phyloP scores from a whole-genome alignment of 2,888 invertebrate genomes.

The Nudaria mundana region DNA sequence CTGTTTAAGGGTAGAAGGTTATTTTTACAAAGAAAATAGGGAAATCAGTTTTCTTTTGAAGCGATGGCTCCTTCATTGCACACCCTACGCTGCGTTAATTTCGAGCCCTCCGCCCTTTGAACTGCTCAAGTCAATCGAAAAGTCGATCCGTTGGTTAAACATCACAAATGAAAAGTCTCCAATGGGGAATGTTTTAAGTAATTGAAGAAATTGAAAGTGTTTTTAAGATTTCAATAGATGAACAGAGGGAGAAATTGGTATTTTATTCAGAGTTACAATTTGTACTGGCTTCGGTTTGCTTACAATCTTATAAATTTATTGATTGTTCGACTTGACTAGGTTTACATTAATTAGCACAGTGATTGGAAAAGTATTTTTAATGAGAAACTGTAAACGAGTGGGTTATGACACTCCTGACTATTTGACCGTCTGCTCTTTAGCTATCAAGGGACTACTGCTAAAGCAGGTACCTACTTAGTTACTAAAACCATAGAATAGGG shows the following conservation, averaged over 20 bases:
- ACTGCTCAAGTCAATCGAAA: conserved; percentile 77
- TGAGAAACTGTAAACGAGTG: too few relatives aligned
- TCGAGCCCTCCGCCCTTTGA: conserved; percentile 69
- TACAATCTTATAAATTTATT: conserved; percentile 40
- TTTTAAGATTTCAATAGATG: conserved; percentile 58
- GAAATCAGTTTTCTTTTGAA: conserved; percentile 72
- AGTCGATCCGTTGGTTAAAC: conserved; percentile 78
- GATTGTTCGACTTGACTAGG: conserved; percentile 28
- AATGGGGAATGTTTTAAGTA: conserved; percentile 73
- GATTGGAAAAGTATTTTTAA: conserved; percentile 1
- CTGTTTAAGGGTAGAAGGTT: too few relatives aligned
- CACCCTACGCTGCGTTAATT: conserved; percentile 75
- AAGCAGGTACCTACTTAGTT: too few relatives aligned
- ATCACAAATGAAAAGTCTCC: conserved; percentile 76
- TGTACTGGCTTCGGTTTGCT: conserved; percentile 32
- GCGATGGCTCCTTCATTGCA: conserved; percentile 64
- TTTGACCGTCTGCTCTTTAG: too few relatives aligned
- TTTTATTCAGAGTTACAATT: conserved; percentile 38
- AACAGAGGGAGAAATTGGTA: conserved; percentile 50
- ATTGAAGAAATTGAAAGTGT: conserved; percentile 75
- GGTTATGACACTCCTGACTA: too few relatives aligned
- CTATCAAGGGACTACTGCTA: too few relatives aligned
- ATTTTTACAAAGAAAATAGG: conserved; percentile 65
- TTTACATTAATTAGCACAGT: conserved; percentile 19
- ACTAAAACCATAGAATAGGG: too few relatives aligned